A percentile compares a stretch with the other conserved stretches of the same genome.
Evolutionary conservation across 2,797 vertebrate species (phyloP).

Genomic region (Lemur catta): DNA sequence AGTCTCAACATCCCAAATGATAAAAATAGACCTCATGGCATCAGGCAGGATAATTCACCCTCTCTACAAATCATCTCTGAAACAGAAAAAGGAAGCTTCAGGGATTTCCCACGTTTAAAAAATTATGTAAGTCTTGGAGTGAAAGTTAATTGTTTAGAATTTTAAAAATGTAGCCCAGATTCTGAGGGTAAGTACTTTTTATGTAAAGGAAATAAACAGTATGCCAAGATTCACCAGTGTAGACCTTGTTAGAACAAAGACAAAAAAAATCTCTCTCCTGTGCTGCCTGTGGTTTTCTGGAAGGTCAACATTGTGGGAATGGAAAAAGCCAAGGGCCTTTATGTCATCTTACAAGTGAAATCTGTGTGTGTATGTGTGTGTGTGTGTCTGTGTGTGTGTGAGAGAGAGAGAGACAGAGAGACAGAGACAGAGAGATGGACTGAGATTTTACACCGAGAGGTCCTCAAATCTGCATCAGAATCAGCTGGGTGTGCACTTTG

Average conservation of each 20-base stretch:
- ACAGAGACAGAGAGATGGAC: neutral
- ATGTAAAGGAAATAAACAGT: constrained; percentile 34
- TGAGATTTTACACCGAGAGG: neutral
- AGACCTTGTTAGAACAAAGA: neutral
- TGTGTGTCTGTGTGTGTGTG: neutral
- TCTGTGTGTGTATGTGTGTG: neutral
- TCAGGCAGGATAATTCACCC: constrained; percentile 69
- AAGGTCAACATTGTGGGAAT: neutral
- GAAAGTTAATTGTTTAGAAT: constrained; percentile 56
- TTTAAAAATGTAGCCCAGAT: constrained; percentile 61
- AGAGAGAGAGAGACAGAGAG: neutral
- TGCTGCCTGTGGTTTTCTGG: neutral
- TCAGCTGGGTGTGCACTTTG: neutral
- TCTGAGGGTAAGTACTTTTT: constrained; percentile 62
- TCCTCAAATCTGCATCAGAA: neutral
- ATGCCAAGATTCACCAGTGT: neutral
- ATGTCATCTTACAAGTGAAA: neutral
- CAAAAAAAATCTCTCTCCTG: constrained; percentile 6
- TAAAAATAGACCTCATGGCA: constrained; percentile 78
- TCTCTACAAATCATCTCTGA: constrained; percentile 72
- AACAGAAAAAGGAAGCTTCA: constrained; percentile 60
- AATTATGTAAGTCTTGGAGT: constrained; percentile 66
- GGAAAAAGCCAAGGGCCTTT: neutral
- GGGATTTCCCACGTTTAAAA: constrained; percentile 69
- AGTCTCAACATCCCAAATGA: constrained; percentile 68